Evolutionary conservation across 2,797 vertebrate genomes (phyloP).

Genomic region (Neoniphon sammara): DNA sequence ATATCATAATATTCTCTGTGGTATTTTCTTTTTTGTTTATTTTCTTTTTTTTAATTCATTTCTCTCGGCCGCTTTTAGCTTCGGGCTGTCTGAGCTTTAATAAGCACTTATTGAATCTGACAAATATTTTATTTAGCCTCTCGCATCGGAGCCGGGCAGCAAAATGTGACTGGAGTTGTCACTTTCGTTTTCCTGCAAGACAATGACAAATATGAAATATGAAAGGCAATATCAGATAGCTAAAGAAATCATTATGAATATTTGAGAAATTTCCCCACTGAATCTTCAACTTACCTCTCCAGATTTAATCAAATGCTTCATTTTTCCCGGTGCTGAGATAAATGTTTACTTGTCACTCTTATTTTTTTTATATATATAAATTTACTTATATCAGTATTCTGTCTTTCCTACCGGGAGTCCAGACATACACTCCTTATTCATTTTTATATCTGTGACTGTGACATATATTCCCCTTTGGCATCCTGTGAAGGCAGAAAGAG

Average conservation of each 20-base stretch:
- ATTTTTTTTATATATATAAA: conserved; percentile 30
- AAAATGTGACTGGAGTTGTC: conserved; percentile 30
- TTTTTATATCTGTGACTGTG: conserved; percentile 44
- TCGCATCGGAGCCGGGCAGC: conserved; percentile 26
- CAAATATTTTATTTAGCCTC: conserved; percentile 40
- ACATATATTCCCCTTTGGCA: conserved; percentile 41
- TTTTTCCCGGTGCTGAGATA: conserved; percentile 25
- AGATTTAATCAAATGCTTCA: conserved; percentile 47
- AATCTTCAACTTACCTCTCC: conserved; percentile 28
- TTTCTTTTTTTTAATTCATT: background rate
- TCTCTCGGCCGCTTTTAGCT: conserved; percentile 40
- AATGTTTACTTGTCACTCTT: conserved; percentile 34
- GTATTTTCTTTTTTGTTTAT: conserved; percentile 36
- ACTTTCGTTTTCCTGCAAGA: conserved; percentile 36
- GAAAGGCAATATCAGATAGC: conserved; percentile 45
- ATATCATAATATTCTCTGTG: conserved; percentile 50
- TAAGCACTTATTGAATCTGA: conserved; percentile 55
- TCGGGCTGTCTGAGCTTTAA: conserved; percentile 59
- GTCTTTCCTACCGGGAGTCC: background rate
- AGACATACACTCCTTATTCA: background rate
- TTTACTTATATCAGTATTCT: conserved; percentile 24
- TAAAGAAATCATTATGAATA: conserved; percentile 47
- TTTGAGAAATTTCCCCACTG: conserved; percentile 26
- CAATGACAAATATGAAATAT: conserved; percentile 45
- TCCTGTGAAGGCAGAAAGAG: conserved; percentile 38